Conservation (phyloP, 2,888 invertebrate genomes). For the Apamea monoglypha region DNA sequence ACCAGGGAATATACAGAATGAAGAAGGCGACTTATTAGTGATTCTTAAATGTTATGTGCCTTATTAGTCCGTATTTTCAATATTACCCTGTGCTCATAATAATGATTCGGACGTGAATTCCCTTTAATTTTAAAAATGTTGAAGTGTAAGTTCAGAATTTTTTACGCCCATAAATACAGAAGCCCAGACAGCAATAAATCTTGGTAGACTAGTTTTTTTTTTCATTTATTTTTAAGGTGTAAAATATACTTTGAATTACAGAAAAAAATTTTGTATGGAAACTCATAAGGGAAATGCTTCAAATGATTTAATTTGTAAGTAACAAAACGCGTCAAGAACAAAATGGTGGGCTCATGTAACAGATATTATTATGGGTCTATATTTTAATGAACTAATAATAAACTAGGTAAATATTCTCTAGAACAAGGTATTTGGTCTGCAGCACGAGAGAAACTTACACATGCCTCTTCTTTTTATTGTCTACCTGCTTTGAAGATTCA, state of each 20-base stretch:
- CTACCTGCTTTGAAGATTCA: conserved; percentile 65
- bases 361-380: conserved; percentile 6
- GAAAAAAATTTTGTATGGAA: conserved; percentile 8
- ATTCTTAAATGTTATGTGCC: neutral
- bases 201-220: neutral
- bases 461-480: conserved; percentile 53
- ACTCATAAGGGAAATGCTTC: conserved; percentile 13
- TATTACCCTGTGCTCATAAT: neutral
- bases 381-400: conserved; percentile 15
- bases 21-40: neutral
- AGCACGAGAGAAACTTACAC: conserved; percentile 50
- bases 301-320: conserved; percentile 23
- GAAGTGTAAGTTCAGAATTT: neutral
- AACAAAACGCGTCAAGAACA: conserved; percentile 17
- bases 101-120: neutral
- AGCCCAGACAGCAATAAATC: neutral
- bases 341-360: conserved; percentile 8
- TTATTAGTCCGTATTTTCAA: neutral
- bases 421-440: conserved; percentile 56
- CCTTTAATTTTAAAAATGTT: neutral
- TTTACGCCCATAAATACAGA: neutral
- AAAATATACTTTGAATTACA: conserved; percentile 25
- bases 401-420: conserved; percentile 49
- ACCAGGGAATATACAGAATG: neutral
- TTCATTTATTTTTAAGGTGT: conserved; percentile 7